Conservation (phyloP, 2,113 vertebrate species). For the Fulica atra region DNA sequence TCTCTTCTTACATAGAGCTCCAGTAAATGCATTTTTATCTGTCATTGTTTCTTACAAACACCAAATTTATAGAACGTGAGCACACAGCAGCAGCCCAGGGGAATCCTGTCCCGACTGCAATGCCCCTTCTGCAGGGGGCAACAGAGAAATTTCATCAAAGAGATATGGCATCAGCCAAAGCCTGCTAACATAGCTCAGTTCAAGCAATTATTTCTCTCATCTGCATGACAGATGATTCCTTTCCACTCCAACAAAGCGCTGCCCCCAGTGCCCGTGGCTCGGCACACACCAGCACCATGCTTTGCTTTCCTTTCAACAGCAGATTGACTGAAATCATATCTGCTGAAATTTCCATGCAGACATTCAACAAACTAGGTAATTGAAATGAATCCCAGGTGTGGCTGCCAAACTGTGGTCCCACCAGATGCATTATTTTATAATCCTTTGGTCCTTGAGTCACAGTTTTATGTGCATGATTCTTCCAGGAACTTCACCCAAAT, state of each 20-base stretch:
- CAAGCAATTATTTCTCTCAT: background rate
- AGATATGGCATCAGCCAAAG: background rate
- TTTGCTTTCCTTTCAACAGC: background rate
- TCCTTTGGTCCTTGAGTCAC: background rate
- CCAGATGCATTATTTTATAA: background rate
- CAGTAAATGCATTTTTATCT: background rate
- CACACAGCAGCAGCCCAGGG: background rate
- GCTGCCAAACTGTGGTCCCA: background rate
- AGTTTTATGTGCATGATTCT: background rate
- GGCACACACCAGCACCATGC: background rate
- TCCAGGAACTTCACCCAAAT: constrained; percentile 81
- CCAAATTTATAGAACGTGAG: background rate
- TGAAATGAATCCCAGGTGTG: background rate
- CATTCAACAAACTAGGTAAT: background rate
- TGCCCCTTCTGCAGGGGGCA: background rate
- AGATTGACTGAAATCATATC: background rate
- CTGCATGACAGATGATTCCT: background rate
- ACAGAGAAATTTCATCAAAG: background rate
- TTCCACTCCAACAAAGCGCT: accelerated
- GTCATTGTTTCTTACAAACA: accelerated
- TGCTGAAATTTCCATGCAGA: background rate
- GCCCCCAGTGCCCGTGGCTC: background rate
- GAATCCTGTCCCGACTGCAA: background rate
- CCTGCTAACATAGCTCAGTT: background rate
- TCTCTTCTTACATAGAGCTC: background rate